Percentiles rank a stretch among this genome's conserved stretches.
Evolutionary conservation across 2,113 vertebrate genomes (phyloP).

Genomic region (Crotalus viridis): DNA sequence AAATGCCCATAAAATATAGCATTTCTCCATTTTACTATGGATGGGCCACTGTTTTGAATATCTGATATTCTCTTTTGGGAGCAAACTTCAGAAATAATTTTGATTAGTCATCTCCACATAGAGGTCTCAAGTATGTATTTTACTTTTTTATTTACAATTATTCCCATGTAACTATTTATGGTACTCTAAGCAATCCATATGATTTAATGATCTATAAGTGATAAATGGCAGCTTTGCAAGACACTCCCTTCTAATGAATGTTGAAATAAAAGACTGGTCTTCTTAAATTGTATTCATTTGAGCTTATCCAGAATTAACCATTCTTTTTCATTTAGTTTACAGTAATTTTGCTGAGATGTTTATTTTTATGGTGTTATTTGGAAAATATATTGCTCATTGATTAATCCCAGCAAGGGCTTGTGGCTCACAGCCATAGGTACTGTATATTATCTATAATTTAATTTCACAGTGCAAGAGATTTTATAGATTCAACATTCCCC

Average conservation of each 20-base stretch:
- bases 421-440: conserved; percentile 14
- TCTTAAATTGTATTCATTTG: conserved; percentile 11
- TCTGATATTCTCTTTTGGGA: background rate
- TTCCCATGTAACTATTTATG: conserved; percentile 5
- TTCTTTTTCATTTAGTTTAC: conserved; percentile 19
- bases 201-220: background rate
- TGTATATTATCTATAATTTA: conserved; percentile 21
- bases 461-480: conserved; percentile 35
- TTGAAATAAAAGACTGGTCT: background rate
- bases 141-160: background rate
- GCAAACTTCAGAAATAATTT: background rate
- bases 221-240: background rate
- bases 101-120: conserved; percentile 14
- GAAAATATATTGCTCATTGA: conserved; percentile 28
- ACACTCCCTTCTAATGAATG: background rate
- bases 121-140: background rate
- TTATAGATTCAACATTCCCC: conserved; percentile 40
- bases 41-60: background rate
- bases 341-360: conserved; percentile 24
- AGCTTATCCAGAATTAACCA: conserved; percentile 15
- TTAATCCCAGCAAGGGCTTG: conserved; percentile 18
- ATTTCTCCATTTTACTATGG: background rate
- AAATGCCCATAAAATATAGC: background rate
- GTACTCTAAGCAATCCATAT: conserved; percentile 6
- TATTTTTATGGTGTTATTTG: conserved; percentile 42